Base-by-base conservation (phyloP, 2,888 invertebrate species). In the Lasioglossum leucozonium region DNA sequence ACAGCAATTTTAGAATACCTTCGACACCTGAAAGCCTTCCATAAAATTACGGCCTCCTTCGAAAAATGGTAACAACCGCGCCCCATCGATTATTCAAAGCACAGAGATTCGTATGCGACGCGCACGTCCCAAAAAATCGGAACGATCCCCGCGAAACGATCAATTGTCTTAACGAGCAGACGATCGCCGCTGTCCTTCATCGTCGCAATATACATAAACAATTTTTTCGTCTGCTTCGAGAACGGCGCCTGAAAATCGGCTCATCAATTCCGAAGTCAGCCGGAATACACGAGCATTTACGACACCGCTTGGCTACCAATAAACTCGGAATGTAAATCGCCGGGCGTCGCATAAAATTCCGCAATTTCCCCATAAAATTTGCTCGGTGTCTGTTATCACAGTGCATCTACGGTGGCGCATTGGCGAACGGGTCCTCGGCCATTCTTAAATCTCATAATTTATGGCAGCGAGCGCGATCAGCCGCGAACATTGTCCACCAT, bases 401-500 rank as follows among this genome's bases (percentile, higher is more conserved):
- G 65, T 11, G n/a, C n/a, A 44, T 62, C 62, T 62, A 40, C 40
- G 10, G 55, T 34, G 40, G 42, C 30, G 34, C 44, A 44, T 44
- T 4, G 47, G 62, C 44, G 18, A n/a, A 65, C 62, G 18, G 37
- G 30, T 13, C 37, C 10, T 18, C 47, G 47, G 67, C 37, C 65
- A 18, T 77, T 77, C 55, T 55, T 22, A 8, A 40, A n/a, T 30
- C 40, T 10, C 8, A 22, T 51, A 71, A 77, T 69, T 77, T 37
- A 77, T 55, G 4, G 26, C 18, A 5, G 26, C 40, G 40, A 22
- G 30, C 30, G 62, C 30, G 55, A 77, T 55, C 77, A 77, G 69
- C 55, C 30, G n/a, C 22, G 30, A 71, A 40, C 69, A 77, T 77
- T 71, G 77, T 77, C 71, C 71, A 40, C 55, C 51, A 69, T n/a